Percentiles rank a stretch among this genome's conserved stretches.
Evolutionary conservation across 2,113 vertebrate species (phyloP).

Genomic region (Chelonoidis abingdonii): DNA sequence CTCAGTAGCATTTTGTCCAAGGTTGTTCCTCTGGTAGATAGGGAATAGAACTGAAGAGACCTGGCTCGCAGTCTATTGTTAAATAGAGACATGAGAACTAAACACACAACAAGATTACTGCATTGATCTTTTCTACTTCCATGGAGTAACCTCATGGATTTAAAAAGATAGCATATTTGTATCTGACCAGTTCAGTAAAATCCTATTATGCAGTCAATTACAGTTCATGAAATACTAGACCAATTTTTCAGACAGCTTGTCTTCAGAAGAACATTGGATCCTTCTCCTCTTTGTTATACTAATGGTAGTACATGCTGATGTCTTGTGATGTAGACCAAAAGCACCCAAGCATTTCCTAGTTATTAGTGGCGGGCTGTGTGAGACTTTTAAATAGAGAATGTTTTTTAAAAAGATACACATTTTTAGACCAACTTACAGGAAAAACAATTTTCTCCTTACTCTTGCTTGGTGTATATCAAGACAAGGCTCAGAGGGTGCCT

Average conservation of each 20-base stretch:
- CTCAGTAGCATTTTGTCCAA: background rate
- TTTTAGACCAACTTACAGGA: background rate
- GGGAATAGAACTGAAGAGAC: background rate
- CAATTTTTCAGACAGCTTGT: background rate
- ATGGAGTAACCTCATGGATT: background rate
- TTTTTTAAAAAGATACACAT: background rate
- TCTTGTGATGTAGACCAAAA: background rate
- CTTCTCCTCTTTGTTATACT: background rate
- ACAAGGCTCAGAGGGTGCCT: background rate
- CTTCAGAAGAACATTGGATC: background rate
- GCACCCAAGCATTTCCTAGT: background rate
- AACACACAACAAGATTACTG: background rate
- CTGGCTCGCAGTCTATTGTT: background rate
- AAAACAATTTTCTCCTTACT: background rate
- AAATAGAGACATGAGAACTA: background rate
- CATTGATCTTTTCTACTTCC: background rate
- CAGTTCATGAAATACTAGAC: background rate
- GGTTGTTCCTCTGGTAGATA: background rate
- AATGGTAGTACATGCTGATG: background rate
- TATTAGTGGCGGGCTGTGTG: accelerated
- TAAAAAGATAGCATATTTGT: background rate
- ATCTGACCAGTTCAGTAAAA: background rate
- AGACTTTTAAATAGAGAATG: background rate
- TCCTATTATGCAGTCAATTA: background rate
- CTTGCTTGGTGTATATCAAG: background rate